A percentile compares a stretch with the other conserved stretches of the same genome.
These are phyloP conservation scores for Catotricha subobsoleta DNA, from an alignment of 2,888 invertebrate genomes.

Conservation along the genomic window DNA sequence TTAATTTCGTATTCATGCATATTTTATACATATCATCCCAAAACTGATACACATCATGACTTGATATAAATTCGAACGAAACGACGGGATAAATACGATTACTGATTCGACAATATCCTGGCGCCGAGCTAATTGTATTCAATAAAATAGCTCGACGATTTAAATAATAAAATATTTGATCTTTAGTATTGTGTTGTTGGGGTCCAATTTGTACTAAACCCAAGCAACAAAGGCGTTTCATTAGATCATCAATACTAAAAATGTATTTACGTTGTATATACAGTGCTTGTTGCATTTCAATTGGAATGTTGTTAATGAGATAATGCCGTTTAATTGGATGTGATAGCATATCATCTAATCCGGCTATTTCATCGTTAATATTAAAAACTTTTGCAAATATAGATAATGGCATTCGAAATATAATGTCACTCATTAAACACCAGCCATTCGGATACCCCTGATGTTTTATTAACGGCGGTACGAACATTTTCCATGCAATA, in stretches of 20 bases:
- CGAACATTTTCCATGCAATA: conserved; percentile 51
- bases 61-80: conserved; percentile 34
- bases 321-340: conserved; percentile 50
- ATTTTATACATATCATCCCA: conserved; percentile 52
- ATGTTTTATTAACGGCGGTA: conserved; percentile 45
- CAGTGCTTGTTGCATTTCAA: conserved; percentile 32
- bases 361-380: conserved; percentile 36
- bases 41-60: conserved; percentile 39
- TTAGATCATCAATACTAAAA: conserved; percentile 35
- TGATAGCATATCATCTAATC: conserved; percentile 36
- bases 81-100: conserved; percentile 38
- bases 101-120: conserved; percentile 41
- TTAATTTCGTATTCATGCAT: conserved; percentile 46
- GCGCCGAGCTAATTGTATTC: conserved; percentile 45
- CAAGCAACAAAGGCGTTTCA: conserved; percentile 42
- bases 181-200: conserved; percentile 44
- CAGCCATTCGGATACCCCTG: conserved; percentile 43
- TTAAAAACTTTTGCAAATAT: conserved; percentile 49
- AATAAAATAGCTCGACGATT: conserved; percentile 41
- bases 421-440: conserved; percentile 48
- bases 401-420: conserved; percentile 49
- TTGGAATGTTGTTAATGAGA: conserved; percentile 41
- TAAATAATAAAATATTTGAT: conserved; percentile 49
- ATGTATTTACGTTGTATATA: conserved; percentile 40
- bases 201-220: conserved; percentile 53